Base-by-base conservation (phyloP, 2,888 invertebrate species). In the Diplazon laetatorius region DNA sequence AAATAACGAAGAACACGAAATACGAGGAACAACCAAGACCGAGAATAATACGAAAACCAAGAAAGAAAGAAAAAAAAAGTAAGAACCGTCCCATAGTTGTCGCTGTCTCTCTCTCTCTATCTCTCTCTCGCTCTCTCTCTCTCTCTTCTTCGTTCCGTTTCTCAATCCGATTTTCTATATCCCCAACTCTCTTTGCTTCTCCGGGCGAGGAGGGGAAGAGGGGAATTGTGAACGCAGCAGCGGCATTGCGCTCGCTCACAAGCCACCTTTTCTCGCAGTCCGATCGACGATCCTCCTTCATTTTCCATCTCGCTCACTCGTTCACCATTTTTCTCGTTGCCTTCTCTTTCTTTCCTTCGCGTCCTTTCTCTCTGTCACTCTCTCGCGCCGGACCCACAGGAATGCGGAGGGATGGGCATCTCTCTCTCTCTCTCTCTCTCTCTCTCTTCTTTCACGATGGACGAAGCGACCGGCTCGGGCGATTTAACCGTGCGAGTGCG, bases 371-470 rank as follows among this genome's bases (percentile, higher is more conserved):
- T 78, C 73, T 62, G 46, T 60, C 50, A 39, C 71, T 75, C 74
- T 74, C 73, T 80, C 77, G 18, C 25, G 18, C 65, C 20, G 12
- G 35, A 50, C 46, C 62, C 57, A 46, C 48, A 66, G 81, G 82
- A 82, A 82, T 80, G 82, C 76, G 74, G 72, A 71, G 76, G 74
- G 70, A 78, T 72, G 76, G n/a, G n/a, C n/a, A n/a, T n/a, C n/a
- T n/a, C n/a, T n/a, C n/a, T n/a, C n/a, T n/a, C n/a, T n/a, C n/a
- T n/a, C n/a, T n/a, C n/a, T n/a, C n/a, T n/a, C n/a, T n/a, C n/a
- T n/a, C 69, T 73, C 65, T 65, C 76, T 78, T 73, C 74, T 82
- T 76, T 78, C 57, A 70, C 60, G 46, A 37, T 14, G 65, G 50
- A 60, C 66, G 44, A 72, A 59, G n/a, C n/a, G 46, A 80, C 55